Evolutionary conservation across 2,888 invertebrate species (phyloP), one percentile per base, ranked within the genome.

Genomic region (Eupeodes luniger): DNA sequence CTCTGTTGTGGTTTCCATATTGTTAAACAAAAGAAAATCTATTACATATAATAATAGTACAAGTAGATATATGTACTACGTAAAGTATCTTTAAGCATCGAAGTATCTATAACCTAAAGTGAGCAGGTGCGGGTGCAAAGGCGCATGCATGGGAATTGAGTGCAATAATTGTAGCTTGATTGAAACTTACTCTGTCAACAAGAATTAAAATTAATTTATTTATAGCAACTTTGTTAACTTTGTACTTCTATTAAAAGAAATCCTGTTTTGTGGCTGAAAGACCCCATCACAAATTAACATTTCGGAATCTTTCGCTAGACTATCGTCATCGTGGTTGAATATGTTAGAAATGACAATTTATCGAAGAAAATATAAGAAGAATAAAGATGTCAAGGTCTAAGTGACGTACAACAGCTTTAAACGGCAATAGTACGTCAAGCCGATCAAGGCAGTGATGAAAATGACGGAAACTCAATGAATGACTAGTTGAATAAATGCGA

Each of bases 1-100:
- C n/a, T 55, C 44, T 72, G 51, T 75, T 83, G 86, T 61, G 87
- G 83, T 87, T 87, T 87, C 16, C 76, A 74, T 57, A 47, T 76
- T 81, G 70, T 72, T 77, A 66, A 77, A 67, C 76, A 66, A 59
- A 59, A 72, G 47, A 72, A 64, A 64, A 62, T 67, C 75, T 80
- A 75, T n/a, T 1, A 12, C 9, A 11, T 7, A 7, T 6, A 1
- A 47, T 7, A 19, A 19, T 78, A 16, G 5, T 34, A 11, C 47
- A 14, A 59, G 4, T 40, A n/a, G n/a, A 10, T 53, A 69, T 14
- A 11, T 36, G 6, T 53, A 36, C 14, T 3, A 61, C 0, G 36
- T 36, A 6, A 2, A 27, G 27, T 27, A 27, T 27, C 27, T 27
- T 27, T 67, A 16, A 34, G 1, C 16, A 53, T n/a, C 10, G 1